These are phyloP conservation scores for Pseudochirops corinnae DNA, from an alignment of 2,797 vertebrate species.

Conservation along the genomic window DNA sequence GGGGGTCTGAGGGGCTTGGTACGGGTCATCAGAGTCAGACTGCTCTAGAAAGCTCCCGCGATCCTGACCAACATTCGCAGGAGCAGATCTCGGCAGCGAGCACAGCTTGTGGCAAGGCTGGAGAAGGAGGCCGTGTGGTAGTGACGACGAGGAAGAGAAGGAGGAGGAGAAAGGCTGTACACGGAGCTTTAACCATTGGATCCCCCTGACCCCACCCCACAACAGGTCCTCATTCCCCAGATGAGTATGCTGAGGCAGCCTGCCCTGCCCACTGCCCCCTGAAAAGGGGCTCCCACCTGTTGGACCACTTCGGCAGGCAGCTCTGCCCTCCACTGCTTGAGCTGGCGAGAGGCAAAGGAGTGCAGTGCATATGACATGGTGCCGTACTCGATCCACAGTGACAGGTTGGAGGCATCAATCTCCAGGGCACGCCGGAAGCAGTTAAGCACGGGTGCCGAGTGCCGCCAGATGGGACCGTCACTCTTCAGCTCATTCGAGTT, in stretches of 20 bases:
- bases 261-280: no score
- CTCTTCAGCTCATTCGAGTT: constrained; percentile 98
- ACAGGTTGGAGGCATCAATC: constrained; percentile 95
- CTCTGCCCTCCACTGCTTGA: constrained; percentile 94
- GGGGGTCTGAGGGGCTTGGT: neutral
- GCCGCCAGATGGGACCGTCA: constrained; percentile 96
- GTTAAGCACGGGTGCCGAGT: constrained; percentile 93
- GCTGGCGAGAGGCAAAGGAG: constrained; percentile 96
- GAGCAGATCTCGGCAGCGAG: neutral
- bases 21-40: no score
- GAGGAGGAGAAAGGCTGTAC: no score
- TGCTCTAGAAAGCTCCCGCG: neutral
- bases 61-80: neutral
- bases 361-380: constrained; percentile 97
- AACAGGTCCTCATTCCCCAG: neutral
- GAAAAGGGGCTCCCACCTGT: constrained; percentile 87
- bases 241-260: neutral
- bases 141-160: no score
- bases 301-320: constrained; percentile 92
- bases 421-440: constrained; percentile 96
- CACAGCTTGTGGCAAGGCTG: no score
- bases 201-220: neutral
- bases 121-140: no score
- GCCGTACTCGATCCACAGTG: constrained; percentile 98
- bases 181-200: neutral